Base-by-base conservation (phyloP, 2,113 vertebrate genomes). In the Platysternon megacephalum region DNA sequence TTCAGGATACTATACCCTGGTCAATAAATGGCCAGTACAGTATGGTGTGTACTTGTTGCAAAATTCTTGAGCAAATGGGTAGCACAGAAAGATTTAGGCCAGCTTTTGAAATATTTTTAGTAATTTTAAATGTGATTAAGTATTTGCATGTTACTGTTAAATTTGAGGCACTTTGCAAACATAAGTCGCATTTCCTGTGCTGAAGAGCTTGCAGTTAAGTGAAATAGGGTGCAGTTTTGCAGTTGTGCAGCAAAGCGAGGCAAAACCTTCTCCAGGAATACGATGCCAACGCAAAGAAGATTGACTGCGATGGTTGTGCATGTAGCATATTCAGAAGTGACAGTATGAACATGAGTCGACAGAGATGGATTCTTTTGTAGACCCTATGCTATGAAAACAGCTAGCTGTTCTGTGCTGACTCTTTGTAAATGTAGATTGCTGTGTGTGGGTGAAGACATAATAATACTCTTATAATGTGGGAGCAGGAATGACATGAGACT, bases 41-140 rank as follows among this genome's bases (percentile, higher is more conserved):
- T 3, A 6, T 0, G 6, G 0, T 2, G 65, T n/a, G 80, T 5
- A 0, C 74, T n/a, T 28, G 0, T 51, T 81, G 58, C 21, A 39
- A 86, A 87, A 4, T 44, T 0, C 78, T 26, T 29, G 39, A 32
- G 91, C 55, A 3, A 28, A 48, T 1, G 44, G 32, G 82, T 39
- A 80, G 14, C 68, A 81, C 72, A 2, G 55, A 32, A 68, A 10
- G 39, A 17, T 56, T 1, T 0, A 21, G 4, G 11, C 3, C 1
- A 65, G 2, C 56, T 82, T 82, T 49, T 48, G 5, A 26, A 21
- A 55, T 2, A 0, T 51, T 74, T 8, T 79, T 0, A 1, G 42
- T 13, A 42, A 42, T 85, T 11, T 79, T 1, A 17, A 35, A 65
- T 65, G 16, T 35, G 78, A 46, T 9, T 55, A 56, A 79, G 39